Evolutionary conservation across 2,113 vertebrate species (phyloP).

Genomic region (Bufo bufo): DNA sequence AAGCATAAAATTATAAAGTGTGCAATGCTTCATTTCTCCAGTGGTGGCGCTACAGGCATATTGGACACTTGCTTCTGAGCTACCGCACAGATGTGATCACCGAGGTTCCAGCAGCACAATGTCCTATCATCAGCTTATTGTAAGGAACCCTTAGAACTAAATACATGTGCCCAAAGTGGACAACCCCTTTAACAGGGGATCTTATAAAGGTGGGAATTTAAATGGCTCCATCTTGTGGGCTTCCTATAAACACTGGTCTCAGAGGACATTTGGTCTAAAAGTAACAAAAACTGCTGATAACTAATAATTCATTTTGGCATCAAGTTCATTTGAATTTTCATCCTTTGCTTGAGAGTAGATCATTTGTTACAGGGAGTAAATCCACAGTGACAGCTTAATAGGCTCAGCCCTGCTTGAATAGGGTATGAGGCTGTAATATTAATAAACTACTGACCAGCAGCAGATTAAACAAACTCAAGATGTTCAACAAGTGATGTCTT

Average conservation of each 20-base stretch:
- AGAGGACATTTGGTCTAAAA: neutral
- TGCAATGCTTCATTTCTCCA: neutral
- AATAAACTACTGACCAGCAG: slow-evolving; percentile 79
- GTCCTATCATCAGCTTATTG: neutral
- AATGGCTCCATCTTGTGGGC: neutral
- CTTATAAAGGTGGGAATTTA: neutral
- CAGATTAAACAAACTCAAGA: slow-evolving; percentile 70
- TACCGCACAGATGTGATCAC: neutral
- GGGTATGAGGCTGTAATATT: slow-evolving; percentile 76
- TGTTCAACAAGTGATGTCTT: slow-evolving; percentile 69
- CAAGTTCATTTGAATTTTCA: slow-evolving; percentile 68
- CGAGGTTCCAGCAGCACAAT: too few species aligned
- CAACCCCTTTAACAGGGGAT: neutral
- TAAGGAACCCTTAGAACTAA: neutral
- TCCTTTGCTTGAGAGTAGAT: slow-evolving; percentile 66
- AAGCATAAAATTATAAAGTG: neutral
- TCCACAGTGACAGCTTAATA: slow-evolving; percentile 82
- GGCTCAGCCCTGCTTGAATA: slow-evolving; percentile 74
- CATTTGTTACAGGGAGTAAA: slow-evolving; percentile 71
- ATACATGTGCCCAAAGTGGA: neutral
- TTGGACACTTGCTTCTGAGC: neutral
- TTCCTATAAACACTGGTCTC: neutral
- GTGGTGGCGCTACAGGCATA: neutral
- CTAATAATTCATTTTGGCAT: slow-evolving; percentile 74
- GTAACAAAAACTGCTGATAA: slow-evolving; percentile 51